A percentile compares a stretch with the other conserved stretches of the same genome.
Evolutionary conservation across 1,140 invertebrate genomes (phyloP).

Genomic region (Rhyzopertha dominica): DNA sequence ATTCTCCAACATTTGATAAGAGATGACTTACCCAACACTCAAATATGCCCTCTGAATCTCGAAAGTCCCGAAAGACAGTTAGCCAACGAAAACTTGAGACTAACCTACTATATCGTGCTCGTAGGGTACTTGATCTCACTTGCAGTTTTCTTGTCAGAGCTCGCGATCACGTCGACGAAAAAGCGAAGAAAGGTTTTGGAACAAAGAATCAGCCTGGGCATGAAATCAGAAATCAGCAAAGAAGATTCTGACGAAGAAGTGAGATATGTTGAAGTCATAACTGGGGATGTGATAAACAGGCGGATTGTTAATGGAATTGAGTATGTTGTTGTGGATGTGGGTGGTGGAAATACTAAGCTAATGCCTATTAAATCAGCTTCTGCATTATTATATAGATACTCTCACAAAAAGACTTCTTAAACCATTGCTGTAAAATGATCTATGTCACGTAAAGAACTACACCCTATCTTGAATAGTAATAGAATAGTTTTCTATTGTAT

Average conservation of each 20-base stretch:
- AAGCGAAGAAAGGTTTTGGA: too few relatives aligned
- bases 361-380: conserved; percentile 64
- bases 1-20: conserved; percentile 59
- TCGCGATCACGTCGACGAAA: too few relatives aligned
- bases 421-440: too few relatives aligned
- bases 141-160: conserved; percentile 59
- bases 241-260: conserved; percentile 3
- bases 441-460: too few relatives aligned
- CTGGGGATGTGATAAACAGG: too few relatives aligned
- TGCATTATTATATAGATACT: conserved; percentile 61
- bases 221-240: too few relatives aligned
- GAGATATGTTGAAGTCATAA: too few relatives aligned
- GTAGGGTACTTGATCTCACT: conserved; percentile 56
- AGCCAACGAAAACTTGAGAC: conserved; percentile 57
- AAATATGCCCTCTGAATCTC: conserved; percentile 70
- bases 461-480: too few relatives aligned
- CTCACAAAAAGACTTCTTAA: too few relatives aligned
- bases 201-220: too few relatives aligned
- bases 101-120: conserved; percentile 65
- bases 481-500: too few relatives aligned
- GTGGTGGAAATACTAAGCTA: conserved; percentile 55
- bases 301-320: conserved; percentile 65
- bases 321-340: conserved; percentile 59
- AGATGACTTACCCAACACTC: conserved; percentile 58
- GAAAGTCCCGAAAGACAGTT: conserved; percentile 69